Conservation (phyloP, 2,113 vertebrate genomes). For the Ceuthmochares aereus region DNA sequence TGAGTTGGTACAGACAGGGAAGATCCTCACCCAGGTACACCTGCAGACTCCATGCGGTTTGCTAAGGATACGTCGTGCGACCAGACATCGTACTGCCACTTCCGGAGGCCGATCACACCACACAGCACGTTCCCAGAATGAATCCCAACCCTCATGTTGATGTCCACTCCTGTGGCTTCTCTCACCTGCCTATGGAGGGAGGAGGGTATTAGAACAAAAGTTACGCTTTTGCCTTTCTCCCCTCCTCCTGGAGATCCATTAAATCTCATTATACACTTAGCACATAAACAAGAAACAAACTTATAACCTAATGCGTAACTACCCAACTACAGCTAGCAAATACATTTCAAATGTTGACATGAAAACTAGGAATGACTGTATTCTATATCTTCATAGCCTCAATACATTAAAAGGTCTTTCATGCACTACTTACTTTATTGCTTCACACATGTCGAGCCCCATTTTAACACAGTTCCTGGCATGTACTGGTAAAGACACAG, state of each 20-base stretch:
- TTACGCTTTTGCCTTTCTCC: background rate
- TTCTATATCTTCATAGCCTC: background rate
- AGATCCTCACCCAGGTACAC: slow-evolving; percentile 88
- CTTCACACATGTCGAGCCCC: slow-evolving; percentile 98
- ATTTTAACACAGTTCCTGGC: slow-evolving; percentile 99
- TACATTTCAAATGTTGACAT: background rate
- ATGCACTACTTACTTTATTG: slow-evolving; percentile 90
- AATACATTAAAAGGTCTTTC: background rate
- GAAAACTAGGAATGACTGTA: background rate
- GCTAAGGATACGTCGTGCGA: slow-evolving; percentile 96
- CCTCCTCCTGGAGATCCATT: background rate
- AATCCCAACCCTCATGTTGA: slow-evolving; percentile 97
- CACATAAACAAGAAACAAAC: background rate
- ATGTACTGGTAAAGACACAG: slow-evolving; percentile 93
- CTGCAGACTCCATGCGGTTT: slow-evolving; percentile 98
- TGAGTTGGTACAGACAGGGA: rapidly evolving
- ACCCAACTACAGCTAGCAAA: background rate
- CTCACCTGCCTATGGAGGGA: slow-evolving; percentile 86
- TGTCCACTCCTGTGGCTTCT: slow-evolving; percentile 95
- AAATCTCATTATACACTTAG: background rate
- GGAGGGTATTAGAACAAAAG: background rate
- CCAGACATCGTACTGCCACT: slow-evolving; percentile 99
- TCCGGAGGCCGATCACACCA: slow-evolving; percentile 94
- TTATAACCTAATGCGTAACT: background rate
- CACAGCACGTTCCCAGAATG: slow-evolving; percentile 97